Conservation (phyloP, 2,888 invertebrate genomes). For the Drosophila kambysellisi region DNA sequence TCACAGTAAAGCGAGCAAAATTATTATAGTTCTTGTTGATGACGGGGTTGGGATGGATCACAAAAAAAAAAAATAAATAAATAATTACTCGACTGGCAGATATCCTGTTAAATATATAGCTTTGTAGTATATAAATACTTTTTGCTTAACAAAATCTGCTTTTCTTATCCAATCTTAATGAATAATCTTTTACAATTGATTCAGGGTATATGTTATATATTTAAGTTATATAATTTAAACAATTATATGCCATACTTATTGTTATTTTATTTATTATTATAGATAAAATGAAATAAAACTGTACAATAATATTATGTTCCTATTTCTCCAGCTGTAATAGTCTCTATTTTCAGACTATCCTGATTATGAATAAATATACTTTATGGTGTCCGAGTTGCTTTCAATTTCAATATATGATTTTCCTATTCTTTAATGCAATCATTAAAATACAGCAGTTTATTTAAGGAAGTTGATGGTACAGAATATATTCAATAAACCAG, state of each 20-base stretch:
- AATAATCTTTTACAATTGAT: not conserved
- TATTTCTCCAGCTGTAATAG: not conserved
- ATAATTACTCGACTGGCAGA: not conserved
- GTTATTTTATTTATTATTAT: too few relatives aligned
- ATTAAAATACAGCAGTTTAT: not conserved
- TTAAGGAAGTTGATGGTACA: not conserved
- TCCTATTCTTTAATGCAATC: not conserved
- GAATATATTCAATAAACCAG: not conserved
- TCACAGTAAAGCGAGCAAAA: conserved; percentile 22
- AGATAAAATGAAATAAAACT: too few relatives aligned
- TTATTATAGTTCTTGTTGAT: conserved; percentile 39
- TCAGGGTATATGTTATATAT: not conserved
- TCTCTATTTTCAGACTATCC: not conserved
- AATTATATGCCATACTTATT: too few relatives aligned
- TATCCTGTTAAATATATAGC: not conserved
- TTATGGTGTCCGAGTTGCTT: not conserved
- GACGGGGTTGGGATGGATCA: conserved; percentile 6
- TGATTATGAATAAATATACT: not conserved
- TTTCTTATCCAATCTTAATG: not conserved
- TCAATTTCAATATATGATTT: not conserved
- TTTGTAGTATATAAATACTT: not conserved
- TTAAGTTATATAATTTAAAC: too few relatives aligned
- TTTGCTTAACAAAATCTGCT: not conserved
- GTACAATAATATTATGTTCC: not conserved
- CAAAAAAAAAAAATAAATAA: not conserved